These are phyloP conservation scores for Accipiter superciliosus DNA, from an alignment of 2,797 vertebrate genomes.

Conservation along the genomic window DNA sequence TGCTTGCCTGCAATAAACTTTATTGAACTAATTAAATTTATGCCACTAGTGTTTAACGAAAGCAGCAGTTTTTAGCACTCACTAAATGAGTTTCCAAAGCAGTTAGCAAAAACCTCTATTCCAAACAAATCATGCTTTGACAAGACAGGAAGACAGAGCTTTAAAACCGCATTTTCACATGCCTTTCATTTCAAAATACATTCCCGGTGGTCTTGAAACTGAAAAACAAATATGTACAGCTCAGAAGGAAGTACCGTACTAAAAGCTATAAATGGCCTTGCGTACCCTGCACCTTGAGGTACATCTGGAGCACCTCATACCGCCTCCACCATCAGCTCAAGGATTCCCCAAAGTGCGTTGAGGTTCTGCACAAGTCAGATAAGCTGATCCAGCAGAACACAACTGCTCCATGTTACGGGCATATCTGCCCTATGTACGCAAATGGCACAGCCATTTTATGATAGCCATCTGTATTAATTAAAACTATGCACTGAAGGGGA, in stretches of 20 bases:
- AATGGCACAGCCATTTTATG: background rate
- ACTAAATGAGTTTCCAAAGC: background rate
- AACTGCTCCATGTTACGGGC: fast-evolving
- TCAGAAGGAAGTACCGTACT: background rate
- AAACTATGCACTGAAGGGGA: background rate
- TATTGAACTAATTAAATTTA: background rate
- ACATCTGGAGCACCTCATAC: background rate
- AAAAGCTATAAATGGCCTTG: background rate
- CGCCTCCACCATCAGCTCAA: fast-evolving
- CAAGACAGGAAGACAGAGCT: background rate
- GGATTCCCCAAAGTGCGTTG: background rate
- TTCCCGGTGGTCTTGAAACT: background rate
- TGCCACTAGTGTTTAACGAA: background rate
- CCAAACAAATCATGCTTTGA: background rate
- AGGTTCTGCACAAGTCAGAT: background rate
- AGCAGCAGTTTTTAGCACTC: background rate
- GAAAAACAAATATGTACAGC: background rate
- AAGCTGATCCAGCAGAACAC: background rate
- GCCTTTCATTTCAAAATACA: background rate
- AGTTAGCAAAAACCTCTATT: background rate
- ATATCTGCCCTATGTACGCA: fast-evolving
- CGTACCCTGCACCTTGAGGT: fast-evolving
- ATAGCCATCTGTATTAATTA: background rate
- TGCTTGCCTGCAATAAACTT: background rate
- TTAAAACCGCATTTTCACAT: background rate